A percentile compares a stretch with the other conserved stretches of the same genome.
phyloP scores from a whole-genome alignment of 2,797 vertebrate genomes.

The Buphagus erythrorhynchus region DNA sequence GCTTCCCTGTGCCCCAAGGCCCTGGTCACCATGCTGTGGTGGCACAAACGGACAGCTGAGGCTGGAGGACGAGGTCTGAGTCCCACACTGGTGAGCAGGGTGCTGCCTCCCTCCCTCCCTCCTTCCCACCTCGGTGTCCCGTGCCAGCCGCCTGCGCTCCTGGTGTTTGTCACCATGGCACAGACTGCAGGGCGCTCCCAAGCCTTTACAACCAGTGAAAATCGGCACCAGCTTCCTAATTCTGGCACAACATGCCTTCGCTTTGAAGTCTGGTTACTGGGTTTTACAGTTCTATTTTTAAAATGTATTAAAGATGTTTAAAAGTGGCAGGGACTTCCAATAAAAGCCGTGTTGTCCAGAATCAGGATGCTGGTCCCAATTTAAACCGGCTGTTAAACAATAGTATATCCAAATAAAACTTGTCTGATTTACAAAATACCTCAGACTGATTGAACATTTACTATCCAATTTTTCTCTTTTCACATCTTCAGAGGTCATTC shows the following conservation, averaged over 20 bases:
- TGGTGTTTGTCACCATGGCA: background rate
- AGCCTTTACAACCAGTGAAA: slow-evolving; percentile 80
- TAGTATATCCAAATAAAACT: slow-evolving; percentile 80
- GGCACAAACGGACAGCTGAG: rapidly evolving
- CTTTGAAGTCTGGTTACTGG: slow-evolving; percentile 83
- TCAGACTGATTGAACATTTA: slow-evolving; percentile 56
- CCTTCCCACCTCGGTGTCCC: background rate
- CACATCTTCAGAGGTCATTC: slow-evolving; percentile 45
- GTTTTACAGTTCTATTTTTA: slow-evolving; percentile 86
- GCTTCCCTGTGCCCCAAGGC: background rate
- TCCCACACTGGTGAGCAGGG: background rate
- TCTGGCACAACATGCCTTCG: slow-evolving; percentile 74
- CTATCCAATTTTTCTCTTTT: slow-evolving; percentile 51
- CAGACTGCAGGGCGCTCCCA: slow-evolving; percentile 57
- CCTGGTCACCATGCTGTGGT: rapidly evolving
- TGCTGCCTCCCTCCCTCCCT: rapidly evolving
- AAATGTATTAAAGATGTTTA: slow-evolving; percentile 87
- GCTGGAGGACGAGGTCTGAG: background rate
- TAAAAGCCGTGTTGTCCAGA: slow-evolving; percentile 80
- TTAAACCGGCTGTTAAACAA: slow-evolving; percentile 83
- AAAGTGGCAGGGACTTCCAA: slow-evolving; percentile 83
- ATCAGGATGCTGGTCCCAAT: slow-evolving; percentile 85
- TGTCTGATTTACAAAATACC: slow-evolving; percentile 67
- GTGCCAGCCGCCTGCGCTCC: background rate
- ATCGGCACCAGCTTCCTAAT: slow-evolving; percentile 78